phyloP scores from a whole-genome alignment of 2,797 vertebrate species.

The Phyllotis vaccarum region DNA sequence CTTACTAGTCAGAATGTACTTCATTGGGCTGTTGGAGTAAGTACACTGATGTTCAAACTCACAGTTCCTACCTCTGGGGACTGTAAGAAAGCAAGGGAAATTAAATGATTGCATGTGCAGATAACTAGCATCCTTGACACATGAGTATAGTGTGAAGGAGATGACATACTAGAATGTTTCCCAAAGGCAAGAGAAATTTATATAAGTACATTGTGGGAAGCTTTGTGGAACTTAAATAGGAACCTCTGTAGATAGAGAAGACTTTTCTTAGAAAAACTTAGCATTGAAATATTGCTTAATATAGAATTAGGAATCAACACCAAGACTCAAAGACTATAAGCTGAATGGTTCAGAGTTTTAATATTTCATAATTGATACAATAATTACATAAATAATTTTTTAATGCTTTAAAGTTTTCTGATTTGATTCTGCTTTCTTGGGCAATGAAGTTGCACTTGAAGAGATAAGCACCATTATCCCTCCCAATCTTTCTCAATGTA shows the following conservation, averaged over 20 bases:
- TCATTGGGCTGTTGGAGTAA: background rate
- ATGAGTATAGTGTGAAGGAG: background rate
- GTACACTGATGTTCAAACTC: conserved; percentile 14
- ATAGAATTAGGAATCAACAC: background rate
- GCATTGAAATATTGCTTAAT: background rate
- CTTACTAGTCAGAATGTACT: conserved; percentile 31
- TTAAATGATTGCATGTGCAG: background rate
- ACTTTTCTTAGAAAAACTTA: background rate
- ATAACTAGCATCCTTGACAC: background rate
- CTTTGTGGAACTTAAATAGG: background rate
- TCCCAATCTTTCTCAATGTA: conserved; percentile 23
- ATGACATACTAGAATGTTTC: background rate
- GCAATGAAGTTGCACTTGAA: conserved; percentile 64
- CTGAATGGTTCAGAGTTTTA: conserved; percentile 37
- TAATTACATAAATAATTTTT: conserved; percentile 74
- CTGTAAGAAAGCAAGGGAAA: background rate
- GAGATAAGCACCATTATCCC: conserved; percentile 68
- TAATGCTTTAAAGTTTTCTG: conserved; percentile 45
- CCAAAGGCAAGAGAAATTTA: background rate
- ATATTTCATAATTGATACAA: conserved; percentile 64
- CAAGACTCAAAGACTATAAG: background rate
- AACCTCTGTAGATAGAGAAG: background rate
- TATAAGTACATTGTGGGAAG: fast-evolving
- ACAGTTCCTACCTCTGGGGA: background rate
- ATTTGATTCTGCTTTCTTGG: conserved; percentile 71